A percentile compares a stretch with the other conserved stretches of the same genome.
Conservation (phyloP, 2,113 vertebrate genomes). For the Phalacrocorax brasilianus region DNA sequence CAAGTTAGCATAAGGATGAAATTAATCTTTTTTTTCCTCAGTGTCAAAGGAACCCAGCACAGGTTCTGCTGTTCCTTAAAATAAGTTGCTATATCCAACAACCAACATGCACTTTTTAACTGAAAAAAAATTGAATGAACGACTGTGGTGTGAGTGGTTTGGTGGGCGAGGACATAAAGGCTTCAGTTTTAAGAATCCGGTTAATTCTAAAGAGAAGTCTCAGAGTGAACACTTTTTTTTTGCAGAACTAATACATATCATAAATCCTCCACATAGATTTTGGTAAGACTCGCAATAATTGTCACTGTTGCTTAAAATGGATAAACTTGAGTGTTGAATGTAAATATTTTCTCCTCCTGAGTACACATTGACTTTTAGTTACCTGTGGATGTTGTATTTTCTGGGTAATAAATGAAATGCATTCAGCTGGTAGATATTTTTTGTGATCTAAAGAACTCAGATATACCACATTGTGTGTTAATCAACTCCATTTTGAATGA, state of each 20-base stretch:
- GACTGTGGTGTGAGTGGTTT: not conserved
- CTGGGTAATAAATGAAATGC: not conserved
- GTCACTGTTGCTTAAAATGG: not conserved
- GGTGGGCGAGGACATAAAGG: not conserved
- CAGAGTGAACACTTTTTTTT: not conserved
- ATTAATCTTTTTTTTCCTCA: not conserved
- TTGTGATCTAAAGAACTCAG: not conserved
- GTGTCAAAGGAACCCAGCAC: not conserved
- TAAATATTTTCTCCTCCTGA: not conserved
- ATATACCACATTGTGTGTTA: not conserved
- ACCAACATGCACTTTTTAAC: not conserved
- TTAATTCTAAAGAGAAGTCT: not conserved
- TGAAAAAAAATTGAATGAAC: not conserved
- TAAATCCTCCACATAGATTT: not conserved
- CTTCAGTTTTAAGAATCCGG: slow-evolving; percentile 14
- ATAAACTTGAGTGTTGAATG: not conserved
- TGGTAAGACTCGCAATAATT: not conserved
- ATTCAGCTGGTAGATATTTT: not conserved
- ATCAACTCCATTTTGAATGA: not conserved
- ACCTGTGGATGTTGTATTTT: not conserved
- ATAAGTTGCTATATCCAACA: not conserved
- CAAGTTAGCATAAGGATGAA: not conserved
- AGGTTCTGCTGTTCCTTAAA: not conserved
- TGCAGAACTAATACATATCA: not conserved
- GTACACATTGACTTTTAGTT: not conserved